A percentile compares a stretch with the other conserved stretches of the same genome.
Evolutionary conservation across 1,140 invertebrate genomes (phyloP).

Genomic region (Drosophila arizonae): DNA sequence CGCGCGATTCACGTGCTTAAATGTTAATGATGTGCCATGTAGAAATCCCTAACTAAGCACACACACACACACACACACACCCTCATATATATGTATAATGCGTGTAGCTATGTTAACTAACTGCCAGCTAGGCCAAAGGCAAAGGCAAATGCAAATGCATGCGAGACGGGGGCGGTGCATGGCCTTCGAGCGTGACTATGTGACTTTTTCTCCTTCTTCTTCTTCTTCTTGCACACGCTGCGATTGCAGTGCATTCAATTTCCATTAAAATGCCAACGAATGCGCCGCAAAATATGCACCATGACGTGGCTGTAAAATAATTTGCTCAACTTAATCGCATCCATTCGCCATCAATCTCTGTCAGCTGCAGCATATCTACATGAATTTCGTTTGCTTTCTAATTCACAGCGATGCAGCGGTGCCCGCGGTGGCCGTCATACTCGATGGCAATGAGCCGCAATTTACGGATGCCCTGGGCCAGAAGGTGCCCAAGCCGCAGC

Average conservation of each 20-base stretch:
- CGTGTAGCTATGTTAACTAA: conserved; percentile 59
- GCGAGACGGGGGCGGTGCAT: not conserved
- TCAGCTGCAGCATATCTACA: conserved; percentile 31
- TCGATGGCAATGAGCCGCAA: conserved; percentile 84
- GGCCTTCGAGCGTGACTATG: conserved; percentile 37
- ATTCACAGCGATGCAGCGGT: conserved; percentile 83
- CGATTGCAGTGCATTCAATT: conserved; percentile 61
- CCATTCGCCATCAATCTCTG: conserved; percentile 54
- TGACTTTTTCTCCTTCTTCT: conserved; percentile 44
- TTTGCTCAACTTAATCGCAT: conserved; percentile 38
- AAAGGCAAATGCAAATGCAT: conserved; percentile 27
- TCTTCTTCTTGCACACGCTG: conserved; percentile 10
- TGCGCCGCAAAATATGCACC: conserved; percentile 64
- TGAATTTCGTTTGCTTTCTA: conserved; percentile 7
- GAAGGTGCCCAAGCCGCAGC: conserved; percentile 84
- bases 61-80: conserved; percentile 23
- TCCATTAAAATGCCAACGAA: conserved; percentile 67
- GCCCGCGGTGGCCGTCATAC: conserved; percentile 86
- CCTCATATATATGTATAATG: conserved; percentile 17
- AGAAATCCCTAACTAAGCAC: conserved; percentile 3
- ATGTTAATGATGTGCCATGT: conserved; percentile 70
- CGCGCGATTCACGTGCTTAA: conserved; percentile 65
- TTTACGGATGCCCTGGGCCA: conserved; percentile 87
- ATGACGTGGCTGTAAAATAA: conserved; percentile 35
- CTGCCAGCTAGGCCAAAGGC: conserved; percentile 28